Conservation (phyloP, 2,888 invertebrate species). For the Lathronympha strigana region DNA sequence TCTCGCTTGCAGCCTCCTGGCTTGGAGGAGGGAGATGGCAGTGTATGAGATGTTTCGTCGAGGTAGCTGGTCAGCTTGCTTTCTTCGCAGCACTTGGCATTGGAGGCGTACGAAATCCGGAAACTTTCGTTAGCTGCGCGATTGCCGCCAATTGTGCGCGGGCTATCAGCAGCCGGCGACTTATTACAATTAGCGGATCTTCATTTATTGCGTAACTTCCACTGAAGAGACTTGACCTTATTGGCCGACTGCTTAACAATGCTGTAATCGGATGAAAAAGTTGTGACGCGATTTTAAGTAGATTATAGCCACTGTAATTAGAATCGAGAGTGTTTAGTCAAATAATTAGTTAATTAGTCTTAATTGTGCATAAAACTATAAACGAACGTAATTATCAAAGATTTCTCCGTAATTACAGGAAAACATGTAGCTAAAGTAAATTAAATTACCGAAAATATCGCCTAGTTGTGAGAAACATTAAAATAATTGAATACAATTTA, state of each 20-base stretch:
- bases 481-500: too few relatives aligned
- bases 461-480: too few relatives aligned
- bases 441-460: too few relatives aligned
- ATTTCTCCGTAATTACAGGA: too few relatives aligned
- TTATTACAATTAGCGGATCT: conserved; percentile 67
- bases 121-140: conserved; percentile 79
- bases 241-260: conserved; percentile 57
- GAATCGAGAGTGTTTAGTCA: neutral
- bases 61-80: conserved; percentile 75
- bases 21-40: conserved; percentile 68
- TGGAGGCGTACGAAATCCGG: conserved; percentile 80
- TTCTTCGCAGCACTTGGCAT: conserved; percentile 83
- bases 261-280: conserved; percentile 57
- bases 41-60: conserved; percentile 61
- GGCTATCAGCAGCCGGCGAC: conserved; percentile 45
- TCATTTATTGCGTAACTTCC: conserved; percentile 63
- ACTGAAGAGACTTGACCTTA: conserved; percentile 40
- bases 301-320: neutral
- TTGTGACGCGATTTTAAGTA: conserved; percentile 27
- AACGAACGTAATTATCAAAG: too few relatives aligned
- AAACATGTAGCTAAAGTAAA: too few relatives aligned
- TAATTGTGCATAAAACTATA: neutral
- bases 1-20: conserved; percentile 57
- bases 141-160: conserved; percentile 52
- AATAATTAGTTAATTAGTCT: neutral